Evolutionary conservation across 2,888 invertebrate species (phyloP), one percentile per base, ranked within the genome.

Genomic region (Athetis lepigone): DNA sequence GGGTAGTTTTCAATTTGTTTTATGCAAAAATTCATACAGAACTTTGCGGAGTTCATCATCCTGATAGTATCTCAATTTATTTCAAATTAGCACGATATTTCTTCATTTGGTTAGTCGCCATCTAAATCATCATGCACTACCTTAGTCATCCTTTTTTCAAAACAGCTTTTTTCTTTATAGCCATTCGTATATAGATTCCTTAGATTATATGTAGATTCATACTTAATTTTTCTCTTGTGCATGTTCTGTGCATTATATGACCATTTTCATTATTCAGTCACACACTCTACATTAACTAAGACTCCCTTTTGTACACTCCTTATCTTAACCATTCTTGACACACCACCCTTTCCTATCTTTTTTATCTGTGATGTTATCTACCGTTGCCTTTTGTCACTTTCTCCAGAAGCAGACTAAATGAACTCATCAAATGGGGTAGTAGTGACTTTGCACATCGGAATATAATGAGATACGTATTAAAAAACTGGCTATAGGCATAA

Each of bases 401-500:
- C 16, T 23, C 2, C 8, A n/a, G 2, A n/a, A 27, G 4, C 1
- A 3, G 40, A 46, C 11, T 19, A 25, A 19, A 16, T n/a, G n/a
- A 54, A 16, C 2, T 4, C 36, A 13, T 42, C 8, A 37, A 33
- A 18, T 4, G 18, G 21, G 5, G 18, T 8, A 21, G 11, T 29
- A 21, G 7, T 16, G 23, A 16, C 8, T 23, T 37, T 8, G 5
- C 23, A 40, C 13, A 16, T 55, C 18, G 11, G 9, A 13, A n/a
- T 45, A 18, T 16, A 9, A 39, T 39, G 39, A 47, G 18, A 23
- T 27, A 29, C 13, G n/a, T 49, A 47, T n/a, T n/a, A n/a, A n/a
- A 33, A 11, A 37, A 13, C 36, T 29, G 16, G 5, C 27, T 43
- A 13, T 6, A 33, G 19, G 21, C 13, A 27, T 39, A 16, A 29